Base-by-base conservation (phyloP, 1,140 invertebrate species). In the Nasonia vitripennis region DNA sequence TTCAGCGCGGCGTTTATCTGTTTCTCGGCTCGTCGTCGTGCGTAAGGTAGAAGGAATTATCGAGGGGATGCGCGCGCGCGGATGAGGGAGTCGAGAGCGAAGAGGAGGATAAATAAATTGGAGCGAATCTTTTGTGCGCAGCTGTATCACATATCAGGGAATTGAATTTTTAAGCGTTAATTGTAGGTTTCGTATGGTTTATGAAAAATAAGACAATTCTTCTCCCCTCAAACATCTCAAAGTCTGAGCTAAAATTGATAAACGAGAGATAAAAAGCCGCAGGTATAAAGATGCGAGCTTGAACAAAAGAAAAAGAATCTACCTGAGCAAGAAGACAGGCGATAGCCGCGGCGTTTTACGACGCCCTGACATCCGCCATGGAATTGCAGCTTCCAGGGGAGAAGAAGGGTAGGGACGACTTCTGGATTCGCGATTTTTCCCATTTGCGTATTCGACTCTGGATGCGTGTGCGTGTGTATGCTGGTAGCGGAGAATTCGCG, bases 1-100 rank as follows among this genome's bases (percentile, higher is more conserved):
- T 93, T 92, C 92, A 55, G 51, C 91, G 91, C 91, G 91, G 86
- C 90, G 89, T 93, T 93, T 93, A 93, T 93, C 92, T 91, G 90
- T 90, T 92, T 88, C 87, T 84, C 88, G 84, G 51, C 12, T 55
- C 51, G 17, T 14, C 17, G 17, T 14, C 17, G 51, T 20, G 17
- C 51, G 12, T 55, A 55, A 55, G 51, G 51, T 14, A 48, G 79
- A 68, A 34, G 20, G 41, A 81, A 51, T n/a, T 31, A 51, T 67
- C 23, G 3, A 84, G 9, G n/a, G 11, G 31, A 79, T 41, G 67
- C 23, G n/a, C 27, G 27, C 27, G 9, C 34, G 10, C n/a, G n/a
- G n/a, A n/a, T n/a, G n/a, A n/a, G n/a, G n/a, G n/a, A n/a, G n/a
- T n/a, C n/a, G n/a, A n/a, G n/a, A n/a, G n/a, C n/a, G n/a, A n/a